phyloP scores from a whole-genome alignment of 2,113 vertebrate species.

The Nesoenas mayeri region DNA sequence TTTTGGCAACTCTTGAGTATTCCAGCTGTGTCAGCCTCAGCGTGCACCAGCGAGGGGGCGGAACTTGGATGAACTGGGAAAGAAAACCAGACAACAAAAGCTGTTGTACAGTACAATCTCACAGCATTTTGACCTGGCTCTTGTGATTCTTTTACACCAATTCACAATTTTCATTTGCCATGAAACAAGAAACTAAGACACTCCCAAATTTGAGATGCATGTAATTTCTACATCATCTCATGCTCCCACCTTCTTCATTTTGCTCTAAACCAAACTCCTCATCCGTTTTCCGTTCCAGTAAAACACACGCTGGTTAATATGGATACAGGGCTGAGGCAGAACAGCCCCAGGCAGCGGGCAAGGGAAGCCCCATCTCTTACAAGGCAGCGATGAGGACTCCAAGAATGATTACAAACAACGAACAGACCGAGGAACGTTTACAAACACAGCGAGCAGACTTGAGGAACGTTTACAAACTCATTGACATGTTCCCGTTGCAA shows the following conservation, averaged over 20 bases:
- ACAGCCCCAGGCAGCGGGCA: neutral
- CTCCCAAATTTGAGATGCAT: neutral
- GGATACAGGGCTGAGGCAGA: rapidly evolving
- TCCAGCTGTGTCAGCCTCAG: neutral
- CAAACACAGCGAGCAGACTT: no score
- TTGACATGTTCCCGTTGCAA: no score
- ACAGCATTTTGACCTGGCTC: neutral
- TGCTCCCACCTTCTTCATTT: neutral
- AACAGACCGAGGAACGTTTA: neutral
- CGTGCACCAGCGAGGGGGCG: neutral
- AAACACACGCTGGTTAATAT: rapidly evolving
- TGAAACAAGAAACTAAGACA: neutral
- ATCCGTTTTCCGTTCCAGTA: rapidly evolving
- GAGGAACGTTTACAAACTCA: neutral
- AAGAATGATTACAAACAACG: no score
- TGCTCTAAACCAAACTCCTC: neutral
- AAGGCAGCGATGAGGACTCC: no score
- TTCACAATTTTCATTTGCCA: neutral
- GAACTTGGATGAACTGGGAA: no score
- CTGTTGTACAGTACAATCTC: neutral
- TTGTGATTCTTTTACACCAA: neutral
- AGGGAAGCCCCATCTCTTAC: neutral
- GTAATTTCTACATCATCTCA: neutral
- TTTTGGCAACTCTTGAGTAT: rapidly evolving
- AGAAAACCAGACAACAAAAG: no score